A percentile compares a stretch with the other conserved stretches of the same genome.
Conservation (phyloP, 2,113 vertebrate species). For the Thalassoma bifasciatum region DNA sequence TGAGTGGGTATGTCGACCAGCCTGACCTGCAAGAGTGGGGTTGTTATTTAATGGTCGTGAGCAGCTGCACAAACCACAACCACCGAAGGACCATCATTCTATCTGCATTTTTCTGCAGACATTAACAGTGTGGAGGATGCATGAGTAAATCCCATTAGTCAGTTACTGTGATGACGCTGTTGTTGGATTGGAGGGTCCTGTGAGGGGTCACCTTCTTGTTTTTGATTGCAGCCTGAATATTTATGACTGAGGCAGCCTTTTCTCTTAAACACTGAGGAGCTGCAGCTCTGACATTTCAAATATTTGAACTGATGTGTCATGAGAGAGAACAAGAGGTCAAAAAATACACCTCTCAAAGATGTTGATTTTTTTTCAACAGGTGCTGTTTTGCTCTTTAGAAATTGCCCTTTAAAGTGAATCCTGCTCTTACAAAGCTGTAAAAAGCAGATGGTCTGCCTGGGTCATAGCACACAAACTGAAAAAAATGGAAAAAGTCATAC, state of each 20-base stretch:
- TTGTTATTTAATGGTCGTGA: constrained; percentile 14
- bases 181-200: constrained; percentile 8
- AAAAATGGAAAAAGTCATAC: no score
- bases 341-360: no score
- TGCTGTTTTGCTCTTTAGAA: background rate
- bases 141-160: constrained; percentile 47
- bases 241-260: background rate
- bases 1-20: background rate
- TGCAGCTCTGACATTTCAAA: background rate
- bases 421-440: background rate
- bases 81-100: constrained; percentile 19
- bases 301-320: no score
- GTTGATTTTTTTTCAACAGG: no score
- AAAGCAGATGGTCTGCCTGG: background rate
- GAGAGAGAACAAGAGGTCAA: no score
- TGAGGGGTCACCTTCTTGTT: background rate
- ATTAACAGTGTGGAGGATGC: constrained; percentile 17
- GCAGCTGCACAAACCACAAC: constrained; percentile 42
- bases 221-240: background rate
- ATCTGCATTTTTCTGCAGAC: constrained; percentile 31
- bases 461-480: background rate
- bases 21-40: constrained; percentile 7
- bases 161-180: constrained; percentile 32
- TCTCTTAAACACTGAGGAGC: background rate
- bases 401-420: background rate